A percentile compares a stretch with the other conserved stretches of the same genome.
Evolutionary conservation across 2,888 invertebrate species (phyloP).

Genomic region (Folsomia manolachei): DNA sequence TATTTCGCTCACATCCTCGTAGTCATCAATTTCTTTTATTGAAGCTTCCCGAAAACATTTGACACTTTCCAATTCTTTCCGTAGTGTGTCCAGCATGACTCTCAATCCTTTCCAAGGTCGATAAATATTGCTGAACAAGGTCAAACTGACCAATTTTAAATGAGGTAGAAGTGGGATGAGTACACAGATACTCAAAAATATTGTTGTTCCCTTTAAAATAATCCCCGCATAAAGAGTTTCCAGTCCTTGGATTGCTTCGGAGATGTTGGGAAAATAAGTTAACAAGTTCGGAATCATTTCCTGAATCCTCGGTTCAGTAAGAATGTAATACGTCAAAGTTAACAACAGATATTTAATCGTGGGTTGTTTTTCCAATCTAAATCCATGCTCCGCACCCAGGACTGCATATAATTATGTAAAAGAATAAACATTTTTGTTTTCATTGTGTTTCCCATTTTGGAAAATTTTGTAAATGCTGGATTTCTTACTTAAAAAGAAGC

Average conservation of each 20-base stretch:
- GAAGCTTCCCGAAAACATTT: slow-evolving; percentile 55
- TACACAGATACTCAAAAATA: slow-evolving; percentile 60
- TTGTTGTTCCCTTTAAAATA: slow-evolving; percentile 63
- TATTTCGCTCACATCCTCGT: slow-evolving; percentile 7
- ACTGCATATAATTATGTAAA: slow-evolving; percentile 51
- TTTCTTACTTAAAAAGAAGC: slow-evolving; percentile 62
- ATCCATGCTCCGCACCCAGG: slow-evolving; percentile 70
- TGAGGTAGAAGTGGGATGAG: slow-evolving; percentile 61
- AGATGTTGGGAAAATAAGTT: slow-evolving; percentile 32
- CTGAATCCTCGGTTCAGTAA: slow-evolving; percentile 58
- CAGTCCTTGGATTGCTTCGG: slow-evolving; percentile 55
- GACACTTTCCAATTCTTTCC: slow-evolving; percentile 63
- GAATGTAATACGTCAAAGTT: slow-evolving; percentile 68
- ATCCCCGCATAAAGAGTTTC: slow-evolving; percentile 69
- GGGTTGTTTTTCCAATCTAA: slow-evolving; percentile 60
- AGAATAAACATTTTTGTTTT: neutral
- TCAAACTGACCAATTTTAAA: slow-evolving; percentile 60
- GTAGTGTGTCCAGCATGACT: slow-evolving; percentile 60
- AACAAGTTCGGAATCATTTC: slow-evolving; percentile 37
- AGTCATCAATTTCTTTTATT: neutral
- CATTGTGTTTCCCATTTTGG: no score
- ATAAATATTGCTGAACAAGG: slow-evolving; percentile 66
- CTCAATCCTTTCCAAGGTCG: slow-evolving; percentile 64
- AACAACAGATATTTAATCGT: slow-evolving; percentile 65
- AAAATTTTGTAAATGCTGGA: neutral